phyloP scores from a whole-genome alignment of 2,888 invertebrate genomes.

The Stenoptilia bipunctidactyla region DNA sequence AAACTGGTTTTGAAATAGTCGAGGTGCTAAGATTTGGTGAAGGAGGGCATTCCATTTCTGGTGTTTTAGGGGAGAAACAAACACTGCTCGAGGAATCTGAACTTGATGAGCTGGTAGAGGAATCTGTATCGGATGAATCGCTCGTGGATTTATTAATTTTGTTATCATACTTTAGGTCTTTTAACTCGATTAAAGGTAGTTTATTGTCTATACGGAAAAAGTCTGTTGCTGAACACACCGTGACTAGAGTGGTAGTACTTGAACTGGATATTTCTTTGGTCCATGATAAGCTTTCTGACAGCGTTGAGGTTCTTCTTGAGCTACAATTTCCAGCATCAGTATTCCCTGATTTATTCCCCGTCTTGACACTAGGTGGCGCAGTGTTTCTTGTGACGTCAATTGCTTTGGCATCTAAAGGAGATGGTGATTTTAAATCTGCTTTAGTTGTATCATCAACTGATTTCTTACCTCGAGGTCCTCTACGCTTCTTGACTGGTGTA shows the following conservation, averaged over 20 bases:
- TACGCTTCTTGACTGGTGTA: neutral
- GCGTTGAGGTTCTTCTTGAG: conserved; percentile 27
- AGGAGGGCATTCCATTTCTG: conserved; percentile 8
- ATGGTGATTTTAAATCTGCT: neutral
- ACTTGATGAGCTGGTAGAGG: conserved; percentile 4
- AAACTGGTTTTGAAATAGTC: conserved; percentile 13
- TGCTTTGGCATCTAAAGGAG: neutral
- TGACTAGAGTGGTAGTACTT: conserved; percentile 32
- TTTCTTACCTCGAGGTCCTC: neutral
- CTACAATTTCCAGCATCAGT: conserved; percentile 10
- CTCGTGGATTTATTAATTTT: conserved; percentile 1
- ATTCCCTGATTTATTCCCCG: neutral
- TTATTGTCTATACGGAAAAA: conserved; percentile 39
- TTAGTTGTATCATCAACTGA: no score
- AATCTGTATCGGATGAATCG: neutral
- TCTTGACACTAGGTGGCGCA: no score
- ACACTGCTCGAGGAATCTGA: conserved; percentile 1
- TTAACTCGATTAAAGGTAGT: conserved; percentile 34
- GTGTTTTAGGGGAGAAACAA: conserved; percentile 1
- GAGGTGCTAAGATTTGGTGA: conserved; percentile 23
- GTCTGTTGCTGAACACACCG: conserved; percentile 28
- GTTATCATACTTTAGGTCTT: conserved; percentile 10
- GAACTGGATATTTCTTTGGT: conserved; percentile 46
- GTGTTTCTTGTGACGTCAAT: neutral
- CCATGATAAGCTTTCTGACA: conserved; percentile 37